phyloP scores from a whole-genome alignment of 2,888 invertebrate genomes.

The Trypoxylon attenuatum region DNA sequence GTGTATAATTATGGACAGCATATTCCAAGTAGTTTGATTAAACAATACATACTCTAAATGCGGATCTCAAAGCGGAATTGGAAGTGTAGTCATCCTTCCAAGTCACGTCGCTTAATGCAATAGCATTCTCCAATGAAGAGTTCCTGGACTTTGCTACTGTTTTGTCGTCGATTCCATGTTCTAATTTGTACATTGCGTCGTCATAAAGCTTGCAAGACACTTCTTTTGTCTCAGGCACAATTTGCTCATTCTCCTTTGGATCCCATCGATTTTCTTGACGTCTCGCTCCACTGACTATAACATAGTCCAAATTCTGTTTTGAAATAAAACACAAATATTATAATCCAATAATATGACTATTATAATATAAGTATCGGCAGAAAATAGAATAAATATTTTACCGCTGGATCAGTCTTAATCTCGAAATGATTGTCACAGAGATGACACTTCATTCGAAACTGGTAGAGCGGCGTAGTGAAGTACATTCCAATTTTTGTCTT shows the following conservation, averaged over 20 bases:
- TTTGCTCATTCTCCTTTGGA: constrained; percentile 95
- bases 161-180: constrained; percentile 91
- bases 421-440: constrained; percentile 97
- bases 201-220: constrained; percentile 91
- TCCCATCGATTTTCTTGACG: constrained; percentile 99
- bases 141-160: constrained; percentile 82
- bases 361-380: background rate
- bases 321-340: constrained; percentile 48
- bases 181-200: constrained; percentile 98
- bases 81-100: constrained; percentile 96
- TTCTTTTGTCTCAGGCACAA: constrained; percentile 94
- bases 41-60: constrained; percentile 84
- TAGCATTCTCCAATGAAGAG: constrained; percentile 84
- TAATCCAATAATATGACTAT: background rate
- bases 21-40: background rate
- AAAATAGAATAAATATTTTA: constrained; percentile 73
- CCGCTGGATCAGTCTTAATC: constrained; percentile 98
- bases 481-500: constrained; percentile 97
- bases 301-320: constrained; percentile 96
- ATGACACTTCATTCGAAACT: constrained; percentile 99
- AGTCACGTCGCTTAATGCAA: constrained; percentile 85
- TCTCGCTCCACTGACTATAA: constrained; percentile 94
- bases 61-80: constrained; percentile 88
- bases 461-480: constrained; percentile 97
- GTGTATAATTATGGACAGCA: constrained; percentile 3